Evolutionary conservation across 2,113 vertebrate genomes (phyloP), one percentile per base, ranked within the genome.

Genomic region (Equus przewalskii): DNA sequence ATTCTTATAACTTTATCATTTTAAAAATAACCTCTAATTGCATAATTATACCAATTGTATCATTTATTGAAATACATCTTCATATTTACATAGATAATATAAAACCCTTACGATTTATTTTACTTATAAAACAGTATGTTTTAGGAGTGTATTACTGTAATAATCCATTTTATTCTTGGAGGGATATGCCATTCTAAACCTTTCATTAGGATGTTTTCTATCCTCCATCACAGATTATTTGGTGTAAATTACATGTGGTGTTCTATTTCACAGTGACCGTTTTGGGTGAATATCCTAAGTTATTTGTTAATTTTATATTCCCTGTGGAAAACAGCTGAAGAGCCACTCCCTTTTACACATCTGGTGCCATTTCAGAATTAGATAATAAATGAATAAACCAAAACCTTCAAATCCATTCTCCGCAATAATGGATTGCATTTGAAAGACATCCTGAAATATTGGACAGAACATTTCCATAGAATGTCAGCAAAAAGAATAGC

Each of bases 221-320:
- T 80, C 10, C 16, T 69, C 30, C 84, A 7, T 67, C 26, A 54
- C n/a, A 30, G 24, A 70, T 62, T 22, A 76, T 84, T 62, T 91
- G 30, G 14, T 84, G 14, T 26, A 30, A 64, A 12, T 56, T 65
- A 9, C 16, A 73, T 83, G 73, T 70, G 54, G 1, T 49, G 2
- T 41, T 85, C 60, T 81, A 15, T 91, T 91, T 89, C 49, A n/a
- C 51, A 92, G 60, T 33, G 36, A 75, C 72, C 76, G 22, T 73
- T 92, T 75, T 21, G 30, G 60, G 13, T 84, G 19, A 91, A 44
- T 7, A 69, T 30, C 24, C 24, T 75, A 76, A 84, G 11, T 51
- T 91, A 69, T 84, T 93, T 91, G 21, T n/a, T 73, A 96, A 76
- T 93, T 93, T 97, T 83, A 72, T 78, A 33, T 78, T 82, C 89